Conservation (phyloP, 1,140 invertebrate species). For the Elysia chlorotica region DNA sequence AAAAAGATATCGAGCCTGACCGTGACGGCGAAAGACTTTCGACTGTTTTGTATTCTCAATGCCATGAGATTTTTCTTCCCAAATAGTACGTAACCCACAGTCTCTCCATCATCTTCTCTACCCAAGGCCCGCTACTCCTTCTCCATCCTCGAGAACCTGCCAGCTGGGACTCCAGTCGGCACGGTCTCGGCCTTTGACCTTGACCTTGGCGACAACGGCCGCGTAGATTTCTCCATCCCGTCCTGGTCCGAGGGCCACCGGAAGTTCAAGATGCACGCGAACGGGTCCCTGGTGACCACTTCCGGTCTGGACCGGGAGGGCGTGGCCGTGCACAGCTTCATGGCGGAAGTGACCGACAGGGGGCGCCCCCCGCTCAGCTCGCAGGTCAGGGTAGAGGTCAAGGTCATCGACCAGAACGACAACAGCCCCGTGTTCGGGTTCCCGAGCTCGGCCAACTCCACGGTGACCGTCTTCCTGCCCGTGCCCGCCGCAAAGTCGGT, state of each 20-base stretch:
- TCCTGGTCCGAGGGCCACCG: conserved; percentile 1
- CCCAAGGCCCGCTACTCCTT: conserved; percentile 67
- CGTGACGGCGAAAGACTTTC: no score
- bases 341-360: conserved; percentile 42
- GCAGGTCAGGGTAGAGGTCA: conserved; percentile 57
- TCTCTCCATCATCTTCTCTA: no score
- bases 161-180: conserved; percentile 73
- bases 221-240: conserved; percentile 31
- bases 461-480: conserved; percentile 19
- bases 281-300: conserved; percentile 37
- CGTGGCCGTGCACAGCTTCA: conserved; percentile 24
- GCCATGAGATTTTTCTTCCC: no score
- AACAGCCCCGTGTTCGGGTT: conserved; percentile 39
- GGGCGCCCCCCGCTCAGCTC: conserved; percentile 33
- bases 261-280: conserved; percentile 32
- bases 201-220: conserved; percentile 51
- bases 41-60: no score
- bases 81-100: no score
- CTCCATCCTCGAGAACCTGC: conserved; percentile 87
- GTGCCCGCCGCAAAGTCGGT: not conserved
- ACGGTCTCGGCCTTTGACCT: conserved; percentile 55
- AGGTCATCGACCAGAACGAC: conserved; percentile 47
- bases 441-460: conserved; percentile 31
- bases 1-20: no score
- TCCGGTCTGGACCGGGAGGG: conserved; percentile 38